Conservation (phyloP, 2,797 vertebrate genomes). For the Sebastes nivosus region DNA sequence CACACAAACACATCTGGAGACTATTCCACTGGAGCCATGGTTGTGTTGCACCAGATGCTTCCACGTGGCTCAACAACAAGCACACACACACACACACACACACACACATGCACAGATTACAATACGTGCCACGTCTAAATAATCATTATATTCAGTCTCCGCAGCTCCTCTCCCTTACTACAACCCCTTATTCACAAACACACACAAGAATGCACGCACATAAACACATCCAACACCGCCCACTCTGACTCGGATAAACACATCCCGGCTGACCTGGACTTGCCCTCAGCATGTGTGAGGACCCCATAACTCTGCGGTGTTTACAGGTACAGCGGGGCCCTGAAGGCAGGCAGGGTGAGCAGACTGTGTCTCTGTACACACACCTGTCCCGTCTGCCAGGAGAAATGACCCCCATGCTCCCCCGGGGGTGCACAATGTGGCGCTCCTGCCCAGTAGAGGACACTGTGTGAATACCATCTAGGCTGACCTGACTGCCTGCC, state of each 20-base stretch:
- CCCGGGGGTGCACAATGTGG: conserved; percentile 39
- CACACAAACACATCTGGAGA: conserved; percentile 79
- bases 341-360: conserved; percentile 45
- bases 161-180: background rate
- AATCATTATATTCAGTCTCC: conserved; percentile 37
- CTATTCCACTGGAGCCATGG: conserved; percentile 57
- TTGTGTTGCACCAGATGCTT: conserved; percentile 72
- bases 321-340: conserved; percentile 67
- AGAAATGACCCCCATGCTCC: conserved; percentile 57
- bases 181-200: conserved; percentile 3
- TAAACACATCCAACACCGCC: conserved; percentile 9
- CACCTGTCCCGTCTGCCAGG: conserved; percentile 68
- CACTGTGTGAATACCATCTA: conserved; percentile 46
- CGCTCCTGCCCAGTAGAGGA: conserved; percentile 22
- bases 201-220: conserved; percentile 38
- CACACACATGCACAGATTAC: background rate
- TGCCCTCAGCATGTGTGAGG: conserved; percentile 63
- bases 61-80: conserved; percentile 64
- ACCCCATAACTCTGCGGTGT: conserved; percentile 65
- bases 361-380: conserved; percentile 60
- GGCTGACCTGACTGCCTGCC: conserved; percentile 37
- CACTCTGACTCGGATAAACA: conserved; percentile 37
- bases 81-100: background rate
- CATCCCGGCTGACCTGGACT: conserved; percentile 63
- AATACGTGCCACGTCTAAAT: conserved; percentile 56